These are phyloP conservation scores for Clavelina lepadiformis DNA, from an alignment of 23 tunicate genomes.

Conservation along the genomic window DNA sequence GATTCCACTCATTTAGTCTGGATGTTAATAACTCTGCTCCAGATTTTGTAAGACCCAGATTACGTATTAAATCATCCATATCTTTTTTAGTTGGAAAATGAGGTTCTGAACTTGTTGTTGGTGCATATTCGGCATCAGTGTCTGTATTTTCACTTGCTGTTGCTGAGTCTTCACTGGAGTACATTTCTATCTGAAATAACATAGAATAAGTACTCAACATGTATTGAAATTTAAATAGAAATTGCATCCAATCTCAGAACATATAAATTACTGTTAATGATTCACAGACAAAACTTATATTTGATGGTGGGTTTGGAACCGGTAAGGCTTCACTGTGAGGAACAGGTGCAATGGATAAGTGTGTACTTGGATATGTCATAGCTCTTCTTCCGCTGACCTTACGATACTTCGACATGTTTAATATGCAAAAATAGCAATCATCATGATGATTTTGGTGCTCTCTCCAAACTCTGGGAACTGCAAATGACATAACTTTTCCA, in stretches of 20 bases:
- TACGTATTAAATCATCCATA: constrained; percentile 18
- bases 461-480: constrained; percentile 15
- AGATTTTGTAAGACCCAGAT: constrained; percentile 16
- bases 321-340: constrained; percentile 18
- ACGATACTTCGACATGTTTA: constrained; percentile 17
- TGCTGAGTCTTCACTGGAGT: constrained; percentile 29
- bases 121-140: constrained; percentile 24
- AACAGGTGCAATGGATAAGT: too few relatives aligned
- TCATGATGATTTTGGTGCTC: constrained; percentile 3
- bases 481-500: constrained; percentile 32
- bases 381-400: constrained; percentile 28
- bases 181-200: constrained; percentile 10
- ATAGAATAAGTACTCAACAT: constrained; percentile 9
- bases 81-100: constrained; percentile 25
- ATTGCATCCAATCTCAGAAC: constrained; percentile 13
- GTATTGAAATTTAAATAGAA: background rate
- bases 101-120: constrained; percentile 19
- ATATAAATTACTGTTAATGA: constrained; percentile 12
- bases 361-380: too few relatives aligned
- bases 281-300: constrained; percentile 10
- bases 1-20: too few relatives aligned
- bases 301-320: constrained; percentile 28
- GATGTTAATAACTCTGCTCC: too few relatives aligned
- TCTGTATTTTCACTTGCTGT: constrained; percentile 14
- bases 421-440: constrained; percentile 19